Percentiles rank a stretch among this genome's conserved stretches.
These are phyloP conservation scores for Ictalurus punctatus DNA, from an alignment of 2,113 vertebrate species.

Conservation along the genomic window DNA sequence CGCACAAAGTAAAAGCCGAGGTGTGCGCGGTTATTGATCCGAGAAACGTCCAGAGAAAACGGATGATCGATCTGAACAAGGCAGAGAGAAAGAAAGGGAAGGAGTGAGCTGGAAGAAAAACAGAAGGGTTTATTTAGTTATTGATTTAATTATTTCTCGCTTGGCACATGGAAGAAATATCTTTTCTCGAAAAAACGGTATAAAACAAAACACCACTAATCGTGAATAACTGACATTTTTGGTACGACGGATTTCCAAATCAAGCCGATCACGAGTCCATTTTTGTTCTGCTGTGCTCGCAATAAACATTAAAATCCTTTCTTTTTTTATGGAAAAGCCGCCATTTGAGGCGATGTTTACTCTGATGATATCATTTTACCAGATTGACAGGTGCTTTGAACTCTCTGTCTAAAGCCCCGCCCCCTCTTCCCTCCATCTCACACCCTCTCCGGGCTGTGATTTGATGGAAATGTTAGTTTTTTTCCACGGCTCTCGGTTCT, in stretches of 20 bases:
- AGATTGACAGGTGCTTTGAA: not conserved
- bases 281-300: too few relatives aligned
- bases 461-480: not conserved
- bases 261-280: not conserved
- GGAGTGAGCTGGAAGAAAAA: not conserved
- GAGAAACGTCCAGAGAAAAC: slow-evolving; percentile 34
- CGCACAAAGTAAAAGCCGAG: slow-evolving; percentile 32
- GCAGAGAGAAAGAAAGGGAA: slow-evolving; percentile 1
- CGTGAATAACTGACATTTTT: not conserved
- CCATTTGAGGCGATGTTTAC: not conserved
- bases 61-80: slow-evolving; percentile 40
- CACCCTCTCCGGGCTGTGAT: accelerated
- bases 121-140: not conserved
- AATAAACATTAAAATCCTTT: not conserved
- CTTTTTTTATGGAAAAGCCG: not conserved
- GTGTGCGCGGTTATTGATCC: slow-evolving; percentile 47
- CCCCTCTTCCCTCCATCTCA: not conserved
- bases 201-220: not conserved
- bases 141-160: not conserved
- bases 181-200: not conserved
- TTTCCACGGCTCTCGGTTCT: not conserved
- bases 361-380: not conserved
- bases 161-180: not conserved
- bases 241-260: not conserved
- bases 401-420: not conserved